Base-by-base conservation (phyloP, 2,113 vertebrate species). In the Elanus axillaris region DNA sequence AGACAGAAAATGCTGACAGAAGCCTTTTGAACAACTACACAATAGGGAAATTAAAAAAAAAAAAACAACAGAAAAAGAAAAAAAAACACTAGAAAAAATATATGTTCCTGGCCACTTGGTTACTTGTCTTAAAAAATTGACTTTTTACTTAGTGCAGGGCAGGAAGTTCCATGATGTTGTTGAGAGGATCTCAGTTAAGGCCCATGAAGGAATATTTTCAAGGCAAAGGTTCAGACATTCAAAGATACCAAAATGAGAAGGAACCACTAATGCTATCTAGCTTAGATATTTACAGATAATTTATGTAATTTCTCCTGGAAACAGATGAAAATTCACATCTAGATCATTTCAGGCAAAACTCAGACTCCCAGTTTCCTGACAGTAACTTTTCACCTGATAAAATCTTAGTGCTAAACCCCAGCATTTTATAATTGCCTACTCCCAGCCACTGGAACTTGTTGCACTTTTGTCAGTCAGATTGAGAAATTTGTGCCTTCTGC, bases 11-110 rank as follows among this genome's bases (percentile, higher is more conserved):
- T n/a, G 10, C 2, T 91, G 15, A 29, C 11, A 55, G 36, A 86
- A 82, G 13, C 8, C 11, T 86, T 85, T 31, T 59, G 19, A 10
- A 12, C 22, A 45, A 11, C 18, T 29, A 36, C 25, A 56, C 1
- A 18, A 15, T 11, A 34, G 3, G 11, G 7, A 7, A 2, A 27
- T 53, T 3, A 7, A 15, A 22, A 9, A 13, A 43, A 16, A n/a
- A 43, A 16, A 10, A 47, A 55, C n/a, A n/a, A n/a, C n/a, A 13
- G 10, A 52, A 16, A n/a, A 4, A 4, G 8, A 15, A 21, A 8
- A 13, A 43, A 10, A 27, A 55, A 16, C 5, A 45, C n/a, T n/a
- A n/a, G n/a, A 55, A 13, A 12, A 52, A 16, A 31, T n/a, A n/a
- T n/a, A 2, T 40, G 5, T 77, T 76, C 17, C 18, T 25, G 19